Evolutionary conservation across 2,797 vertebrate species (phyloP).

Genomic region (Enteromius paludinosus): DNA sequence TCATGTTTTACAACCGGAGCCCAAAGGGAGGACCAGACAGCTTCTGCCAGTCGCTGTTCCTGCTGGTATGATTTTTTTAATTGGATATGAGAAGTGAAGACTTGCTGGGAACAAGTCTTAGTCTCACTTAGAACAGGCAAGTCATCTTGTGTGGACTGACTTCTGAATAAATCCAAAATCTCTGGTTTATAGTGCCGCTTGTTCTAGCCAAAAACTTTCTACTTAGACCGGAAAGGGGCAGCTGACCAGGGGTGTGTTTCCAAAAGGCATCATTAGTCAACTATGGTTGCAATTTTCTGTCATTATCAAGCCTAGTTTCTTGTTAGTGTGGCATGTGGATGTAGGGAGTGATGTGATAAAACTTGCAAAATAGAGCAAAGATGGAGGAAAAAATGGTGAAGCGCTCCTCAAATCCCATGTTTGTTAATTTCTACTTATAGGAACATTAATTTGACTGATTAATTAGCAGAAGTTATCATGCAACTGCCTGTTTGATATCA

Average conservation of each 20-base stretch:
- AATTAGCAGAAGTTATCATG: no score
- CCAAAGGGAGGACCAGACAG: conserved; percentile 36
- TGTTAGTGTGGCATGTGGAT: background rate
- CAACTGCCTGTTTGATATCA: background rate
- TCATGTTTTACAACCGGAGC: conserved; percentile 38
- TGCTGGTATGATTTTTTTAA: conserved; percentile 30
- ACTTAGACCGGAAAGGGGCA: background rate
- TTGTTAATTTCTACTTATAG: background rate
- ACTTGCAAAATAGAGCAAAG: background rate
- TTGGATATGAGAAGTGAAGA: conserved; percentile 21
- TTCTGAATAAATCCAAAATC: background rate
- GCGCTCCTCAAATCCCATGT: background rate
- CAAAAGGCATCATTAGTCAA: no score
- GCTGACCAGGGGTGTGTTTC: background rate
- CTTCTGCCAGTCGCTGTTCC: conserved; percentile 17
- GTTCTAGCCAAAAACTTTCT: background rate
- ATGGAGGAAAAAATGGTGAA: background rate
- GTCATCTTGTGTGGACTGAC: background rate
- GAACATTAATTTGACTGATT: background rate
- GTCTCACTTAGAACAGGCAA: background rate
- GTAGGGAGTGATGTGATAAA: background rate
- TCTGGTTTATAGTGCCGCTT: background rate
- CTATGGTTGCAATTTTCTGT: no score
- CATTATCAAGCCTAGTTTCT: background rate
- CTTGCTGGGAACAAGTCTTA: background rate